A percentile compares a stretch with the other conserved stretches of the same genome.
These are phyloP conservation scores for Coboldia fuscipes DNA, from an alignment of 1,140 invertebrate genomes.

Conservation along the genomic window DNA sequence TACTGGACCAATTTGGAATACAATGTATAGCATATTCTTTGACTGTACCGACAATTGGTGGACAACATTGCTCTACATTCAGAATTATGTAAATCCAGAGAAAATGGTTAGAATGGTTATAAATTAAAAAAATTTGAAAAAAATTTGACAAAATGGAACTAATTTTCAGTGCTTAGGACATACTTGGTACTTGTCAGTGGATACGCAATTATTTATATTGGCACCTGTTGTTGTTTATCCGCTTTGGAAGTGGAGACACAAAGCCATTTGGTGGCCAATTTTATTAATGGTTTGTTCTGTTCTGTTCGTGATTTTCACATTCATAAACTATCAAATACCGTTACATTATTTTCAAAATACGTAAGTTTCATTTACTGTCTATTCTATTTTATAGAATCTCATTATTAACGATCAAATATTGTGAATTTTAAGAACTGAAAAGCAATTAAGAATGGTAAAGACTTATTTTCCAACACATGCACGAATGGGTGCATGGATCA, in stretches of 20 bases:
- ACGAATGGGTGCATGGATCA: neutral
- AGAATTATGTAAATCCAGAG: constrained; percentile 15
- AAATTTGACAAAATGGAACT: constrained; percentile 1
- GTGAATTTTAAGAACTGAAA: too few relatives aligned
- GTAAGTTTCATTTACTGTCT: too few relatives aligned
- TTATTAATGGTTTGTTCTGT: constrained; percentile 9
- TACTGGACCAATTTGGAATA: constrained; percentile 15
- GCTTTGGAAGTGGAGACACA: constrained; percentile 32
- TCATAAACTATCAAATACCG: too few relatives aligned
- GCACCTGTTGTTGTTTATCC: constrained; percentile 49
- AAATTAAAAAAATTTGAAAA: neutral
- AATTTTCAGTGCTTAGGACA: constrained; percentile 61
- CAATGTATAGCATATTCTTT: constrained; percentile 8
- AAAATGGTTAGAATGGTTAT: constrained; percentile 9
- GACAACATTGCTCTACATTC: constrained; percentile 15
- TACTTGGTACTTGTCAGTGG: constrained; percentile 74
- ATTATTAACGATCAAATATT: too few relatives aligned
- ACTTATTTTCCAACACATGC: neutral
- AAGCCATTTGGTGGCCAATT: constrained; percentile 8
- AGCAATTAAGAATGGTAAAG: too few relatives aligned
- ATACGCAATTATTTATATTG: constrained; percentile 63
- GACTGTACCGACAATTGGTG: constrained; percentile 15
- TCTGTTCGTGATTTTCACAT: constrained; percentile 10
- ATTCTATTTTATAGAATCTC: too few relatives aligned
- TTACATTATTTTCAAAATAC: too few relatives aligned